Percentiles rank a stretch among this genome's conserved stretches.
Evolutionary conservation across 2,888 invertebrate species (phyloP).

Genomic region (Graphium colonna): DNA sequence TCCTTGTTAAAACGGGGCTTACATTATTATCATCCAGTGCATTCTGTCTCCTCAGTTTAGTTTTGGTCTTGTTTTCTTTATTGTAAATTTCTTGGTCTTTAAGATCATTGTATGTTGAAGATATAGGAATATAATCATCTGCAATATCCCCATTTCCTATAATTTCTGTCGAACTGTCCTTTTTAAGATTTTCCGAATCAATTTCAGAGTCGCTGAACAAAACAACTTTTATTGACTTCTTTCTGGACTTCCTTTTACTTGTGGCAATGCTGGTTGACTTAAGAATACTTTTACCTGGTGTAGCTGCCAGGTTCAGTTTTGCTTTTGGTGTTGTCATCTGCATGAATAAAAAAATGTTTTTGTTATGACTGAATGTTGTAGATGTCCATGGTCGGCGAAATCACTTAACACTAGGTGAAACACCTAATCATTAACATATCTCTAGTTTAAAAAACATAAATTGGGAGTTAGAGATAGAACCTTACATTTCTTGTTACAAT

Average conservation of each 20-base stretch:
- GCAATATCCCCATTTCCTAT: conserved; percentile 17
- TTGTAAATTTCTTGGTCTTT: conserved; percentile 39
- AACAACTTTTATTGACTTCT: conserved; percentile 58
- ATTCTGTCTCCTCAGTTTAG: conserved; percentile 44
- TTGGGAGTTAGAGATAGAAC: neutral
- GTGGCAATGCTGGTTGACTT: conserved; percentile 40
- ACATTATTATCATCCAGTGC: conserved; percentile 40
- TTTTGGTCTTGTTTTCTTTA: conserved; percentile 40
- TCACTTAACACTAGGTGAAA: too few species aligned
- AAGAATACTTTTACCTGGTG: conserved; percentile 64
- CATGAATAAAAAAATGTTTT: neutral
- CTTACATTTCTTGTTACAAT: neutral
- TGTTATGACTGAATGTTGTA: neutral
- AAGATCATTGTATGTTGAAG: conserved; percentile 37
- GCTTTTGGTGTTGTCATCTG: conserved; percentile 44
- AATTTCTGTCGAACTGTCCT: conserved; percentile 16
- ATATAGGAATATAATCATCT: conserved; percentile 27
- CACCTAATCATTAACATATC: too few species aligned
- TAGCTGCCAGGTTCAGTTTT: conserved; percentile 47
- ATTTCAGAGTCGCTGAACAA: conserved; percentile 48
- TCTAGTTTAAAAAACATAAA: too few species aligned
- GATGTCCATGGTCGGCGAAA: neutral
- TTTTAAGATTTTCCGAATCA: conserved; percentile 16
- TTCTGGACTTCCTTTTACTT: conserved; percentile 37
- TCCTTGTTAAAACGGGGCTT: conserved; percentile 48